Evolutionary conservation across 92 coral and sea anemone genomes (phyloP).

Genomic region (Diadumene lineata): DNA sequence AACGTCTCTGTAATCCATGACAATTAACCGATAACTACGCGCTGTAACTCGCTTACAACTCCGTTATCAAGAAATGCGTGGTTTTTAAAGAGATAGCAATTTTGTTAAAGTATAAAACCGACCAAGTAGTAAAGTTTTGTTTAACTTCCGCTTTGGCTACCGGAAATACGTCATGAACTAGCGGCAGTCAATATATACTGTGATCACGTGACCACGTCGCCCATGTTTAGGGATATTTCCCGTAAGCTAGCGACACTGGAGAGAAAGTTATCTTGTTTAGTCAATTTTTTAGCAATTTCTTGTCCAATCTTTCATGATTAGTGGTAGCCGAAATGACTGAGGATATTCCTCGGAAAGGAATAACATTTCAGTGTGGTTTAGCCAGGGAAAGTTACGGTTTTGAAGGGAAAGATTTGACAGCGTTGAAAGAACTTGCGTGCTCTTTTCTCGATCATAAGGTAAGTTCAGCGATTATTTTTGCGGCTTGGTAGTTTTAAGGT

Average conservation of each 20-base stretch:
- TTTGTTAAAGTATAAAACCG: neutral
- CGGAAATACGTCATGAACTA: constrained; percentile 72
- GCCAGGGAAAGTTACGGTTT: constrained; percentile 96
- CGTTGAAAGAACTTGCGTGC: constrained; percentile 92
- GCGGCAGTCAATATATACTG: constrained; percentile 73
- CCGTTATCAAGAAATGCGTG: neutral
- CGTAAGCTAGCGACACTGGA: constrained; percentile 48
- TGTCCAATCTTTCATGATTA: constrained; percentile 54
- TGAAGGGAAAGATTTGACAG: constrained; percentile 88
- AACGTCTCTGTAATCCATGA: neutral
- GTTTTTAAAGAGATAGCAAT: neutral
- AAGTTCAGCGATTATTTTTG: constrained; percentile 33
- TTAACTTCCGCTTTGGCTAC: constrained; percentile 39
- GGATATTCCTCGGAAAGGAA: constrained; percentile 81
- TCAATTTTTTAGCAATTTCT: constrained; percentile 23
- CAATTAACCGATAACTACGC: neutral
- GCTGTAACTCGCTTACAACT: neutral
- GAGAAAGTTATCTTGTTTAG: constrained; percentile 43
- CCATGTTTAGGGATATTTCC: constrained; percentile 84
- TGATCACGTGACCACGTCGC: constrained; percentile 91
- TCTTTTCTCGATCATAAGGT: constrained; percentile 98
- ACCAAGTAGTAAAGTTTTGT: neutral
- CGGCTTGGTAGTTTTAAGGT: constrained; percentile 5
- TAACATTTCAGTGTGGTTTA: constrained; percentile 95
- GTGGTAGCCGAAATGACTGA: constrained; percentile 75